phyloP scores from a whole-genome alignment of 2,888 invertebrate genomes.

The Andrena camellia region DNA sequence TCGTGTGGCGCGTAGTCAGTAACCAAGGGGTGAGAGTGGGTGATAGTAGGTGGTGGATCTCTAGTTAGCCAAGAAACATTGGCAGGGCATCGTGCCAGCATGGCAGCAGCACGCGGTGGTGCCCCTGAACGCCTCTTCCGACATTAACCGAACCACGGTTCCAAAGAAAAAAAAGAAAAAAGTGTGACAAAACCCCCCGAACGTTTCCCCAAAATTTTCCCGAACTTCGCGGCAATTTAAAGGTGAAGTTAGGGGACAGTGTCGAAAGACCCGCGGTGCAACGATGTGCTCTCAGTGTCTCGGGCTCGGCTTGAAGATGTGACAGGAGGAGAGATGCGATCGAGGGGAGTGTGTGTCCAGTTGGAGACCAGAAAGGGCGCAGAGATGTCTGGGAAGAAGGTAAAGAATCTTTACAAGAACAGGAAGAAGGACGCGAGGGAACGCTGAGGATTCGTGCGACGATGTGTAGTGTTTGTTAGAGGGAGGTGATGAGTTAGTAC shows the following conservation, averaged over 20 bases:
- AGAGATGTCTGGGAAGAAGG: constrained; percentile 32
- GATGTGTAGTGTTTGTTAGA: background rate
- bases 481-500: background rate
- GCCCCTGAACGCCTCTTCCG: constrained; percentile 30
- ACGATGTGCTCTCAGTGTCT: constrained; percentile 71
- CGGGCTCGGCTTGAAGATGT: constrained; percentile 71
- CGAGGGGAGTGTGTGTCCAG: background rate
- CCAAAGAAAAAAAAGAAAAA: no score
- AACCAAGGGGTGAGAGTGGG: constrained; percentile 78
- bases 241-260: no score
- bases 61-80: constrained; percentile 82
- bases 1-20: constrained; percentile 74
- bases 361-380: background rate
- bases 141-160: no score
- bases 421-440: constrained; percentile 36
- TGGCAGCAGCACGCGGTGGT: constrained; percentile 70
- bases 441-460: background rate
- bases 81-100: constrained; percentile 79
- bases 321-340: background rate
- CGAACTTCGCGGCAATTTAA: no score
- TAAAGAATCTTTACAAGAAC: constrained; percentile 41
- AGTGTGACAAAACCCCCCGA: no score
- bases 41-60: constrained; percentile 79
- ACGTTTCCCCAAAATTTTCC: no score
- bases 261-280: background rate